Conservation (phyloP, 2,797 vertebrate species). For the Myoxocephalus aenaeus region DNA sequence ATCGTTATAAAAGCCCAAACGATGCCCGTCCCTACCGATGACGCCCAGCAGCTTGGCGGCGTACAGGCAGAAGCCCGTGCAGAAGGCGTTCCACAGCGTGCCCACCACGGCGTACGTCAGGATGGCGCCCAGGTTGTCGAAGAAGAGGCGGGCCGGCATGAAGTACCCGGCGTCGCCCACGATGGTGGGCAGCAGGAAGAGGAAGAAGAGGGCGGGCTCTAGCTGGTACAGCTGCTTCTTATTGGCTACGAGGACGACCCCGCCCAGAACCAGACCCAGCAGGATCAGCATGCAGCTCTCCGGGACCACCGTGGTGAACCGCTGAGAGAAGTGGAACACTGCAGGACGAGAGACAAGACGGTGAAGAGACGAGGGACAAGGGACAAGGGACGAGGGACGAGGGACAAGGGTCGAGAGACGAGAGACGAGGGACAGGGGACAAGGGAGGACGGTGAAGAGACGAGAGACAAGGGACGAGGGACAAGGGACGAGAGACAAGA, state of each 20-base stretch:
- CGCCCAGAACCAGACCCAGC: slow-evolving; percentile 92
- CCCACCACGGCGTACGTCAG: slow-evolving; percentile 94
- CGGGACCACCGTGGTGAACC: slow-evolving; percentile 92
- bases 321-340: slow-evolving; percentile 96
- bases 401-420: background rate
- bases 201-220: slow-evolving; percentile 96
- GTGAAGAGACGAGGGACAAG: background rate
- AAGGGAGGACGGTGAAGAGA: too few relatives aligned
- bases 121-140: slow-evolving; percentile 96
- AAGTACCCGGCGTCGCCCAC: slow-evolving; percentile 96
- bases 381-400: background rate
- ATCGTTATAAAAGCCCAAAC: too few relatives aligned
- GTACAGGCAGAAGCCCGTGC: slow-evolving; percentile 91
- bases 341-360: background rate
- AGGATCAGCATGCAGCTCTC: slow-evolving; percentile 97
- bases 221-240: slow-evolving; percentile 95
- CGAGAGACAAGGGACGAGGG: too few relatives aligned
- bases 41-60: slow-evolving; percentile 87
- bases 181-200: slow-evolving; percentile 95
- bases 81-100: slow-evolving; percentile 96
- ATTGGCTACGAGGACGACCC: slow-evolving; percentile 91
- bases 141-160: slow-evolving; percentile 95
- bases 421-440: too few relatives aligned
- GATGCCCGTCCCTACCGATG: slow-evolving; percentile 74
- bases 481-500: too few relatives aligned